Evolutionary conservation across 2,113 vertebrate genomes (phyloP).

Genomic region (Entosphenus tridentatus): DNA sequence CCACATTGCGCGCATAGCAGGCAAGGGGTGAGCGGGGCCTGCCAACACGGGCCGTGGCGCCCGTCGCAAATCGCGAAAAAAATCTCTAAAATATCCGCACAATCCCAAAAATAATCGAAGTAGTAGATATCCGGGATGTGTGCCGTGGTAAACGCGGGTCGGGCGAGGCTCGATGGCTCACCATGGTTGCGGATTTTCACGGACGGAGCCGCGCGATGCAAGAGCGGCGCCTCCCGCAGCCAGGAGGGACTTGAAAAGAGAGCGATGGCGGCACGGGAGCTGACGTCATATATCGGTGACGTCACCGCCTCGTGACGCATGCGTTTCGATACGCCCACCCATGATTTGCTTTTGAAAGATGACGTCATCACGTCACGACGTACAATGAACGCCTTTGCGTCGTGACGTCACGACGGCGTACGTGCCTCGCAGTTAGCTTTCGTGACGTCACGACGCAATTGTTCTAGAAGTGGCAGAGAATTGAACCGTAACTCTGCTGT

Average conservation of each 20-base stretch:
- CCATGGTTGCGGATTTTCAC: conserved; percentile 1
- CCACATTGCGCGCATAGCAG: not conserved
- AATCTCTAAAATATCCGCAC: not conserved
- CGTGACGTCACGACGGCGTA: no score
- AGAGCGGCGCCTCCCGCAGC: not conserved
- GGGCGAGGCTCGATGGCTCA: not conserved
- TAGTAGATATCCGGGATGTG: not conserved
- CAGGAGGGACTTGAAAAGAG: conserved; percentile 1
- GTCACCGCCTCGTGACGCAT: not conserved
- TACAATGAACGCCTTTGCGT: no score
- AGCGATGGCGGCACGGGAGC: not conserved
- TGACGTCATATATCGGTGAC: not conserved
- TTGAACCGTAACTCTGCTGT: no score
- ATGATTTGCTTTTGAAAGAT: no score
- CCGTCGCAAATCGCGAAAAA: not conserved
- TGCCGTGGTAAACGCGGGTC: not conserved
- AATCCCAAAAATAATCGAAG: not conserved
- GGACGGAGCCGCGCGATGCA: not conserved
- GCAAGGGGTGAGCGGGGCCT: not conserved
- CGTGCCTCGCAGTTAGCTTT: no score
- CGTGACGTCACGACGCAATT: no score
- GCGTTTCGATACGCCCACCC: not conserved
- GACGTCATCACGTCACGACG: no score
- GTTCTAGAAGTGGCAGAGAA: no score
- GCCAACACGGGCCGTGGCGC: not conserved